phyloP scores from a whole-genome alignment of 2,113 vertebrate species.

The Crotalus tigris region DNA sequence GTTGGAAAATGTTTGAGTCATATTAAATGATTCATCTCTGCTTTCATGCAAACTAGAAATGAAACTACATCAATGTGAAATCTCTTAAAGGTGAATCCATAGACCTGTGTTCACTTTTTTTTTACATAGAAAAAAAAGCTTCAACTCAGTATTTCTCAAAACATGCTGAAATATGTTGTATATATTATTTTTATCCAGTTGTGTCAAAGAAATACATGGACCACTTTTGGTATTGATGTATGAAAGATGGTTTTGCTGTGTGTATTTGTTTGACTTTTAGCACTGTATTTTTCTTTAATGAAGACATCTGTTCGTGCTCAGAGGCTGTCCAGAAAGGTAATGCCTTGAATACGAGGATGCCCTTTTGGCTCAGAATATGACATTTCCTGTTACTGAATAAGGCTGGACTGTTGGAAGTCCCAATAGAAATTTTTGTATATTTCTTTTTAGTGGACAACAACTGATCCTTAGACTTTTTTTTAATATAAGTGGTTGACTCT shows the following conservation, averaged over 20 bases:
- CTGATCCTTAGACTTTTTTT: not conserved
- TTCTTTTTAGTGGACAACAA: not conserved
- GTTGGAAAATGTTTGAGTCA: not conserved
- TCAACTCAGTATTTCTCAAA: not conserved
- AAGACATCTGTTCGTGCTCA: not conserved
- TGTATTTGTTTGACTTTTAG: not conserved
- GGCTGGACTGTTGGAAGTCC: not conserved
- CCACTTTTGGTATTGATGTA: not conserved
- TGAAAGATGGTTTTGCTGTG: not conserved
- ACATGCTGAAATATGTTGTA: not conserved
- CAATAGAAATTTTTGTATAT: not conserved
- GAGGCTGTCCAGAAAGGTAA: not conserved
- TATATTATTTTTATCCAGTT: not conserved
- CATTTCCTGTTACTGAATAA: not conserved
- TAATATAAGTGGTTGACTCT: too few species aligned
- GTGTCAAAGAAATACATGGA: not conserved
- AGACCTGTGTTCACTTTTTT: not conserved
- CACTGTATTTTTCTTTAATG: not conserved
- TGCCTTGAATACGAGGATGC: not conserved
- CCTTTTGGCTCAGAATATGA: not conserved
- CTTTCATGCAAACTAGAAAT: not conserved
- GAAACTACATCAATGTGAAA: not conserved
- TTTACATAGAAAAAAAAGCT: not conserved
- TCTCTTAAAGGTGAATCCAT: not conserved
- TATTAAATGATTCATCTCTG: not conserved